Percentiles rank a stretch among this genome's conserved stretches.
These are phyloP conservation scores for Falco rusticolus DNA, from an alignment of 2,797 vertebrate species.

Conservation along the genomic window DNA sequence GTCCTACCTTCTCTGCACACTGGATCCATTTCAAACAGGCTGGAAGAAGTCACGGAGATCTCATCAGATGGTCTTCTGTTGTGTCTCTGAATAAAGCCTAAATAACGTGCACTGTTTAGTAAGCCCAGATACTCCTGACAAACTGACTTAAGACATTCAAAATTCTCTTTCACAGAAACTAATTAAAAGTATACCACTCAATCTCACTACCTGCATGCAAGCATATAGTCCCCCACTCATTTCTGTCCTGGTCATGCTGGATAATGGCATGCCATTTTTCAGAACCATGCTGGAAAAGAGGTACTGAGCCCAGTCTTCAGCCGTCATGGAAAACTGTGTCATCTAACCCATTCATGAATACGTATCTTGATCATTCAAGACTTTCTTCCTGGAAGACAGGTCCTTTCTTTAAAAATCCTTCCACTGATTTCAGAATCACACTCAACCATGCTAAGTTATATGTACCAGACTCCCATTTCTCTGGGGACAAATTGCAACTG, in stretches of 20 bases:
- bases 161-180: neutral
- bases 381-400: neutral
- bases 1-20: neutral
- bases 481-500: neutral
- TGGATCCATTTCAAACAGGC: neutral
- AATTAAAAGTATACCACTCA: neutral
- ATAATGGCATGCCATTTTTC: neutral
- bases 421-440: neutral
- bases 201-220: neutral
- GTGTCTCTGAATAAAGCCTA: conserved; percentile 16
- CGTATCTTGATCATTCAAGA: neutral
- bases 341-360: neutral
- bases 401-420: neutral
- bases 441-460: neutral
- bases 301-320: neutral
- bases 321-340: neutral
- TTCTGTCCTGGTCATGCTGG: neutral
- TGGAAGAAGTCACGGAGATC: neutral
- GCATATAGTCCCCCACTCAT: neutral
- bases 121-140: neutral
- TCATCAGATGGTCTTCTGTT: neutral
- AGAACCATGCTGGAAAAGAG: neutral
- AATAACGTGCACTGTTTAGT: neutral
- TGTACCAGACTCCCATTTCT: neutral
- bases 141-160: neutral